Conservation (phyloP, 1,140 invertebrate genomes). For the Propsilocerus akamusi region DNA sequence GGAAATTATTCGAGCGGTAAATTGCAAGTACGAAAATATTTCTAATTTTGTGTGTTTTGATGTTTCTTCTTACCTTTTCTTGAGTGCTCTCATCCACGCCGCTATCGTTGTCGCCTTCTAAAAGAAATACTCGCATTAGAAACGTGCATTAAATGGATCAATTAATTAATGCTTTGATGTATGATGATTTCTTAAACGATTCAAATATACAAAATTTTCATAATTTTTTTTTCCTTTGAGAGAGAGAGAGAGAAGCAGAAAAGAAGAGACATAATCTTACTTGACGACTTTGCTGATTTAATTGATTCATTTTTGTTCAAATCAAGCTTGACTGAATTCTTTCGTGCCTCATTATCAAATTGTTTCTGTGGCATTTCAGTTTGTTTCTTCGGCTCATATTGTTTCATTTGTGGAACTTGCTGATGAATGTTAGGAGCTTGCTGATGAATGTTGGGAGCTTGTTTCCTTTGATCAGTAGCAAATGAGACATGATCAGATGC, state of each 20-base stretch:
- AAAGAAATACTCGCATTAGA: background rate
- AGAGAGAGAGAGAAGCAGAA: background rate
- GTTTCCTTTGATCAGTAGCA: background rate
- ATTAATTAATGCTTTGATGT: background rate
- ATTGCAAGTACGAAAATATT: background rate
- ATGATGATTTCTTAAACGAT: background rate
- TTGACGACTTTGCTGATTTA: no score
- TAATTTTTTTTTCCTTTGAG: background rate
- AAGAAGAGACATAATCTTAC: no score
- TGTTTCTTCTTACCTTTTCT: constrained; percentile 39
- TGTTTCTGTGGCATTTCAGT: background rate
- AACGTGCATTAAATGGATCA: background rate
- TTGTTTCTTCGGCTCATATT: background rate
- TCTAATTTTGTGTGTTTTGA: background rate
- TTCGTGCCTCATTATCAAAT: background rate
- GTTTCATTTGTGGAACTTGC: background rate
- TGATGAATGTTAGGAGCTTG: background rate
- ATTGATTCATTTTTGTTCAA: background rate
- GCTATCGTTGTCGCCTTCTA: constrained; percentile 61
- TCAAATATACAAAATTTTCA: background rate
- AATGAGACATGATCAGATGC: background rate
- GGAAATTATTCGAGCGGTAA: background rate
- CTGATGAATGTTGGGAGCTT: background rate
- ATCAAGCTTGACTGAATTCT: background rate
- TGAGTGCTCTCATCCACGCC: constrained; percentile 56